Base-by-base conservation (phyloP, 2,797 vertebrate genomes). In the Protosalanx chinensis region DNA sequence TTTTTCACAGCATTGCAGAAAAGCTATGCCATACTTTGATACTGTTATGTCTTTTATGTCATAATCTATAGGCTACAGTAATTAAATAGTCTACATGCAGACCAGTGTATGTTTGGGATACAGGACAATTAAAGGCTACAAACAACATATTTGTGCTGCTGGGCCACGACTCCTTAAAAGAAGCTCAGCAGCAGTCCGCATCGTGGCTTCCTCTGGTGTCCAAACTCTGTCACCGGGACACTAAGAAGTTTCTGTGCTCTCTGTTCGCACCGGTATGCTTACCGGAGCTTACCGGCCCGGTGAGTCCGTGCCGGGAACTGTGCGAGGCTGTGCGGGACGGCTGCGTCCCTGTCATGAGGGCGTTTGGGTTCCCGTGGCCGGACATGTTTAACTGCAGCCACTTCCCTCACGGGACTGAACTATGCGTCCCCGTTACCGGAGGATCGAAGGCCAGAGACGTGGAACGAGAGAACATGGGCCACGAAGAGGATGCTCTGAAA, bases 331-430 rank as follows among this genome's bases (percentile, higher is more conserved):
- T 94, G 67, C 81, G 91, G 16, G 91, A 93, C 56, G 89, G 91
- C 51, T 95, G 94, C 72, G 75, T 90, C 51, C 93, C 94, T 0
- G 93, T 94, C 16, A 94, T 94, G 94, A 92, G 88, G 59, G 92
- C 93, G 0, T 94, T 94, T 49, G 93, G 93, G 0, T 95, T 95
- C 77, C 93, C 93, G 0, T 94, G 93, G 93, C 94, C 93, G 0
- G 85, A 94, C 61, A 93, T 93, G 90, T 93, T 94, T 16, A 92
- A 94, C 84, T 95, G 94, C 73, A 89, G 70, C 72, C 87, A 88
- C 18, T 95, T 95, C 72, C 93, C 94, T 0, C 76, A 46, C 5
- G 89, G 86, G 18, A 88, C 89, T 5, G 84, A 91, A 16, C 90
- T 95, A 8, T 95, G 94, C 64, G 88, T 94, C 84, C 92, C 92